These are phyloP conservation scores for Amphiduros pacificus DNA, from an alignment of 2,888 invertebrate species.

Conservation along the genomic window DNA sequence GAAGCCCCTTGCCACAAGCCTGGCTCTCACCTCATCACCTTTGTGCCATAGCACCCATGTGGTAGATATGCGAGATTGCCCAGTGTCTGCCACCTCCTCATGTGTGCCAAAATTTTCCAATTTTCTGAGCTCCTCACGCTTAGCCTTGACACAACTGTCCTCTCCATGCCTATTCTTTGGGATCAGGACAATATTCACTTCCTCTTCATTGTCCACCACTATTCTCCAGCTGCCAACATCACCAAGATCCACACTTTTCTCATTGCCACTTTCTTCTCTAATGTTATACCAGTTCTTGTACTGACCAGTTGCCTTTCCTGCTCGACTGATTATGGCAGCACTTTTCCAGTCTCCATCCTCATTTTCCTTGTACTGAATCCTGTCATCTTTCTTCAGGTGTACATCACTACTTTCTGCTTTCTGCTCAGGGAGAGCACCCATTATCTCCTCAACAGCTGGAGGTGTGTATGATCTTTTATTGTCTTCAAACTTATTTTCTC, in stretches of 20 bases:
- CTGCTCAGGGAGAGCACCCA: neutral
- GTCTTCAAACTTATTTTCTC: neutral
- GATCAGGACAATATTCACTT: neutral
- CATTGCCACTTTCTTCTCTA: neutral
- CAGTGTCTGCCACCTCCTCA: neutral
- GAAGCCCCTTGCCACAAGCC: constrained; percentile 30
- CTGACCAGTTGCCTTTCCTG: neutral
- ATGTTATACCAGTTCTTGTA: neutral
- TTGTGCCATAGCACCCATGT: constrained; percentile 15
- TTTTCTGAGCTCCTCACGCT: neutral
- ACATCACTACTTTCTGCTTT: neutral
- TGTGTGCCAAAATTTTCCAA: neutral
- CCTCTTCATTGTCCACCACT: neutral
- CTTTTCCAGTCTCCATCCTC: constrained; percentile 14
- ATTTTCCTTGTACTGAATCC: neutral
- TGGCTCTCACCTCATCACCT: constrained; percentile 18
- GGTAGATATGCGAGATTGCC: neutral
- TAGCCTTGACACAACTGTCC: neutral
- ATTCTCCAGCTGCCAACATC: neutral
- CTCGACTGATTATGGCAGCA: neutral
- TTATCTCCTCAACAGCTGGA: neutral
- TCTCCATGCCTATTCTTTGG: neutral
- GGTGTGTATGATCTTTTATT: too few relatives aligned
- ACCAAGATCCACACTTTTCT: neutral
- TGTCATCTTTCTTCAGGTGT: neutral